Base-by-base conservation (phyloP, 1,140 invertebrate species). In the Apis laboriosa region DNA sequence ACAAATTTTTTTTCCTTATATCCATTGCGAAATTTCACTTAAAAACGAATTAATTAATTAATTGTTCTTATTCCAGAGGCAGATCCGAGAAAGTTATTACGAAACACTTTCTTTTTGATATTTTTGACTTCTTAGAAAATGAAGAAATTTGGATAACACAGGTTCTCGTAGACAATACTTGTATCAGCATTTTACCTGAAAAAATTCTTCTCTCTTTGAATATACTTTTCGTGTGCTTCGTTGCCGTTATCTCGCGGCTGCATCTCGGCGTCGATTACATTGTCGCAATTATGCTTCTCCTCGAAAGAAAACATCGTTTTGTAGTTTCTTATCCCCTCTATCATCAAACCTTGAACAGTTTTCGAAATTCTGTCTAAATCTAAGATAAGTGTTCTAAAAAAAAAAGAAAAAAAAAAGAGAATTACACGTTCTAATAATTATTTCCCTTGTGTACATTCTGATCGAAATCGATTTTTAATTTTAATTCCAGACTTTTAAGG, bases 241-340 rank as follows among this genome's bases (percentile, higher is more conserved):
- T 0, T 1, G 56, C 55, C 34, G n/a, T 56, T 63, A 79, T 79
- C 77, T 79, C n/a, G 19, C 19, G 61, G 9, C 53, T 28, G 77
- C 56, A 79, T 79, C 77, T 24, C 24, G 15, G 66, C n/a, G 34
- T 70, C 55, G 43, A 66, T 80, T 80, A 58, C 70, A 49, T 75
- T 66, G 70, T 67, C 61, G 79, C 72, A 73, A 75, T 80, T 80
- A 75, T n/a, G 51, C 19, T 56, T 72, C 66, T 28, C 24, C 60
- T 34, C 13, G 24, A 60, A 71, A 68, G 58, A 63, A 74, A 64
- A 53, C 19, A 73, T n/a, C 77, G 67, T 72, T 79, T 72, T 79
- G 77, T 79, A 55, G 9, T 66, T 49, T n/a, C 58, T 79, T 63
- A 4, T 17, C n/a, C 19, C 28, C 17, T 17, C 51, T 24, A 0